Base-by-base conservation (phyloP, 2,888 invertebrate species). In the Coleophora deauratella region DNA sequence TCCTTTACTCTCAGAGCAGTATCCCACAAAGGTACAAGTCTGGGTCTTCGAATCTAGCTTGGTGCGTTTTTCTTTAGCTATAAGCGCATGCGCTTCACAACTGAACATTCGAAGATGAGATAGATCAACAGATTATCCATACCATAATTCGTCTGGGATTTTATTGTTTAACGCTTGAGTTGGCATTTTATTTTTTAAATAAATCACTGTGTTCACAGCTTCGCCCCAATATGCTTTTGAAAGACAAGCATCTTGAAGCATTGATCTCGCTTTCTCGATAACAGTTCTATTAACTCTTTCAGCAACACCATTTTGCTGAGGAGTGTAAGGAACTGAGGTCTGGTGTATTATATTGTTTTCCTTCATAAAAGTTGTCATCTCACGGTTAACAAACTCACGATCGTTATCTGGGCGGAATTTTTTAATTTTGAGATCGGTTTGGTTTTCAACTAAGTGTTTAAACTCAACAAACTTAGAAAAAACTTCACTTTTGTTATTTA, bases 41-140 rank as follows among this genome's bases (percentile, higher is more conserved):
- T 35, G 35, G 8, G 32, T 38, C n/a, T 38, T 38, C 1, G 30
- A 31, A n/a, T 38, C 31, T 10, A 38, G 15, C 15, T 38, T 38
- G 10, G 10, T 14, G 7, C 38, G 38, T 32, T 38, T 38, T 14
- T 32, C 38, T 32, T 38, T 38, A 11, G 38, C 31, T n/a, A 38
- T 7, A n/a, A 38, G 32, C 4, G 31, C 32, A 31, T 38, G 38
- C 8, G 38, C 38, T 31, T 38, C 32, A 15, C 38, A 31, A 1
- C 38, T 31, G n/a, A 38, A 38, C 4, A 15, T 14, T 38, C 12
- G 15, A 4, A 38, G 21, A 14, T 38, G 31, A 2, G 38, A 38
- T 10, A 38, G 38, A 15, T 38, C 27, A n/a, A 28, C 27, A 13
- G 12, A 31, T 12, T 10, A 31, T 9, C 30, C 15, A 14, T 10